Conservation (phyloP, 1,140 invertebrate species). For the Contarinia nasturtii region DNA sequence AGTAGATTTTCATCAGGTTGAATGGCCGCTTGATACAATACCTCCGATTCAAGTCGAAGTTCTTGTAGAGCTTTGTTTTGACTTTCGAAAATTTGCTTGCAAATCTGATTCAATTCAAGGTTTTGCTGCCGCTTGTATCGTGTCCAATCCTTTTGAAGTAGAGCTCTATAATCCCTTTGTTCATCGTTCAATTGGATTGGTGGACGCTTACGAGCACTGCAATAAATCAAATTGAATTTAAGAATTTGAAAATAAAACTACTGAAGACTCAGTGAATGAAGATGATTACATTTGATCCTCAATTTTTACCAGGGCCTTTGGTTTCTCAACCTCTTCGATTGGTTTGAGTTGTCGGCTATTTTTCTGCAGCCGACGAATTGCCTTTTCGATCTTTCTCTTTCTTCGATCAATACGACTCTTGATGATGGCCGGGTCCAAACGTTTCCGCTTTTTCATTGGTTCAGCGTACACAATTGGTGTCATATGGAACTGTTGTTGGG, state of each 20-base stretch:
- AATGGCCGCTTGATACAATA: slow-evolving; percentile 65
- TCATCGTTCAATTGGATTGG: slow-evolving; percentile 23
- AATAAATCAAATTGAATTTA: slow-evolving; percentile 9
- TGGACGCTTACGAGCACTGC: slow-evolving; percentile 32
- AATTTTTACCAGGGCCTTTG: slow-evolving; percentile 41
- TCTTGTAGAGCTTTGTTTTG: slow-evolving; percentile 61
- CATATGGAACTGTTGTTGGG: slow-evolving; percentile 9
- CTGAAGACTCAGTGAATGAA: slow-evolving; percentile 4
- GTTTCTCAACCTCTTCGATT: slow-evolving; percentile 57
- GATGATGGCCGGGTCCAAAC: slow-evolving; percentile 56
- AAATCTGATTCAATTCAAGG: slow-evolving; percentile 36
- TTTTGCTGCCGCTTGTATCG: slow-evolving; percentile 42
- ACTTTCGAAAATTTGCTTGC: slow-evolving; percentile 42
- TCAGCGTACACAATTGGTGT: slow-evolving; percentile 32
- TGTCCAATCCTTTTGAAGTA: slow-evolving; percentile 52
- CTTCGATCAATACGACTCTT: slow-evolving; percentile 59
- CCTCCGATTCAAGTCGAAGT: slow-evolving; percentile 53
- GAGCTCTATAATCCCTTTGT: slow-evolving; percentile 29
- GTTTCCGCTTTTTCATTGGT: slow-evolving; percentile 77
- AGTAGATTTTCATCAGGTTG: slow-evolving; percentile 49
- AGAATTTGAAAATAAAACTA: slow-evolving; percentile 3
- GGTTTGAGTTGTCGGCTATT: slow-evolving; percentile 60
- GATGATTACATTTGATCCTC: slow-evolving; percentile 25
- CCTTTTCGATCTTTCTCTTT: slow-evolving; percentile 63
- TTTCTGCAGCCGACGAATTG: slow-evolving; percentile 59